Base-by-base conservation (phyloP, 2,797 vertebrate species). In the Garrulus glandarius region DNA sequence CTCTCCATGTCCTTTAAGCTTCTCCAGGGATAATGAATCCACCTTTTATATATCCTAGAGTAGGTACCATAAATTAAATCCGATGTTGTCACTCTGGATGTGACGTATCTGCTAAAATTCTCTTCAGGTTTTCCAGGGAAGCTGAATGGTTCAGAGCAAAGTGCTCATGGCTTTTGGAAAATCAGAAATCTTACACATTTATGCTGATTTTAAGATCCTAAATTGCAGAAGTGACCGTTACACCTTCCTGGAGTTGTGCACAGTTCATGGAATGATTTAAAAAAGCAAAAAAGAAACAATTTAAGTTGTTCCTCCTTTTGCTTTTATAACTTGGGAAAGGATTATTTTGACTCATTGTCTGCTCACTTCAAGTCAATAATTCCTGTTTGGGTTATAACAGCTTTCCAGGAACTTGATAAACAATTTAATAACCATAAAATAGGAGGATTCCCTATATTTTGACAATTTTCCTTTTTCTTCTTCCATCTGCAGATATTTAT, bases 1-100 rank as follows among this genome's bases (percentile, higher is more conserved):
- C 18, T 59, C 11, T 26, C 20, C n/a, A 6, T 3, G 0, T 5
- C n/a, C 6, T 34, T 72, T 8, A 17, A 21, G 11, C 7, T 37
- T 16, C 43, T 44, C 59, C 37, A 34, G 61, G 26, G 59, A 11
- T 16, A 20, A 26, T 17, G 39, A 41, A 34, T 36, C 55, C 53
- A 53, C 21, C 5, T 44, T 37, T 59, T 6, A 4, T 5, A 5
- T 4, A 34, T n/a, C 15, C 57, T 13, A 5, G 9, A 14, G 27
- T 0, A 20, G 15, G 15, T 13, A 5, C 14, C 22, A 15, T 7
- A 34, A 80, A 34, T 26, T 41, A 46, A 77, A 65, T 3, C 13
- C 13, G 2, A 0, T 3, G 3, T 68, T 39, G 19, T 44, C 53
- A 22, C 34, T 39, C 26, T 0, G 34, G 36, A 27, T 36, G 22